Evolutionary conservation across 2,113 vertebrate genomes (phyloP).

Genomic region (Narcine bancroftii): DNA sequence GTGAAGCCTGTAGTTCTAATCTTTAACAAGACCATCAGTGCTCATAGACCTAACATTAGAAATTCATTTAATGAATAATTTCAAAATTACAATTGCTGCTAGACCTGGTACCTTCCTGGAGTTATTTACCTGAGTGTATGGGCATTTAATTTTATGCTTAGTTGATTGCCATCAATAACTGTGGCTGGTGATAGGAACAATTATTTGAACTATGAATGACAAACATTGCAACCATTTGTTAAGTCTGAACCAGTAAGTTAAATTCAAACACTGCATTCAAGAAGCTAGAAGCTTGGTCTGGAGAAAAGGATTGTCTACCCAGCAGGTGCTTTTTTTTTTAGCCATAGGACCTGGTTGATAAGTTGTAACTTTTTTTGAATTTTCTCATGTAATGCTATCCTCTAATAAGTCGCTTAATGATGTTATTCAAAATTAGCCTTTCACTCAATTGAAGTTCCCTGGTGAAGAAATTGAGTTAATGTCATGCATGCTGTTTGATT

Average conservation of each 20-base stretch:
- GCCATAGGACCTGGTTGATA: constrained; percentile 19
- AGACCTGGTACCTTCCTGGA: neutral
- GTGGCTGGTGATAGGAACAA: neutral
- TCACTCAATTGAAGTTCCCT: constrained; percentile 2
- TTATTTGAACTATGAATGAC: constrained; percentile 1
- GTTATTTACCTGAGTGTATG: neutral
- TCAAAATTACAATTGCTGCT: neutral
- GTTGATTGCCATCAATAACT: constrained; percentile 10
- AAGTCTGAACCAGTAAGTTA: neutral
- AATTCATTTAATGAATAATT: constrained; percentile 34
- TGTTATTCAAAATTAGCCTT: constrained; percentile 25
- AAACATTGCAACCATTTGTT: neutral
- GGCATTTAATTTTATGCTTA: neutral
- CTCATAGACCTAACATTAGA: neutral
- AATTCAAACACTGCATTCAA: neutral
- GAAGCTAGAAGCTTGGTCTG: neutral
- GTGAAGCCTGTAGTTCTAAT: constrained; percentile 5
- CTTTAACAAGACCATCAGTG: constrained; percentile 12
- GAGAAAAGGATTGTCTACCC: constrained; percentile 1
- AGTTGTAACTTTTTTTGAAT: neutral
- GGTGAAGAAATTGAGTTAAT: constrained; percentile 32
- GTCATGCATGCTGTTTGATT: constrained; percentile 26
- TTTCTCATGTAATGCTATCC: constrained; percentile 13
- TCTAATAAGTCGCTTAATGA: constrained; percentile 13
- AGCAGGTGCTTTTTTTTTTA: neutral